Evolutionary conservation across 2,888 invertebrate genomes (phyloP).

Genomic region (Aleiodes testaceus): DNA sequence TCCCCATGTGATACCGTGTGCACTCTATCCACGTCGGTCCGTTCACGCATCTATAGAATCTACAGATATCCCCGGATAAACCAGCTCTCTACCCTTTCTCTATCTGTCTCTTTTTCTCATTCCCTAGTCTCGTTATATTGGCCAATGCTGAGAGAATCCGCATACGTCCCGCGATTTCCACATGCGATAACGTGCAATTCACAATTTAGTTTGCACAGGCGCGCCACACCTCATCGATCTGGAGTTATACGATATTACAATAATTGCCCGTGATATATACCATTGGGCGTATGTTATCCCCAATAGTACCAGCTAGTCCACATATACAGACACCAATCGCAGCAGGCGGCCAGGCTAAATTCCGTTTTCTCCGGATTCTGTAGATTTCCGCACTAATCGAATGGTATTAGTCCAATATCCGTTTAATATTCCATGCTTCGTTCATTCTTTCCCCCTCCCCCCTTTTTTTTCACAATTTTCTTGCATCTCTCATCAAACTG

Average conservation of each 20-base stretch:
- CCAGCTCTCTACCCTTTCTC: constrained; percentile 40
- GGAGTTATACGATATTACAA: constrained; percentile 39
- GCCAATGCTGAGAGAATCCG: constrained; percentile 36
- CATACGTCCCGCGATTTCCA: constrained; percentile 44
- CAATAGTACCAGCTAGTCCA: background rate
- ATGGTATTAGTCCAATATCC: constrained; percentile 14
- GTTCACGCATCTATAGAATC: constrained; percentile 49
- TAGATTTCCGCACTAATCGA: constrained; percentile 25
- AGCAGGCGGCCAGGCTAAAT: background rate
- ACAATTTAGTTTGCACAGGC: constrained; percentile 53
- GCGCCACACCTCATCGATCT: constrained; percentile 43
- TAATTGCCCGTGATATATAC: constrained; percentile 28
- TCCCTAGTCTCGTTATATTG: background rate
- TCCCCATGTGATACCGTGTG: constrained; percentile 14
- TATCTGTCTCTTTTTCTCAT: constrained; percentile 27
- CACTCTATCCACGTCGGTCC: constrained; percentile 37
- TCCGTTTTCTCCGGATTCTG: constrained; percentile 24
- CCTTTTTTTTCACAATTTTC: background rate
- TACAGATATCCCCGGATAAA: constrained; percentile 51
- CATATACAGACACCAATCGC: background rate
- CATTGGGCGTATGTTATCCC: background rate
- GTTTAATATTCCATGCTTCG: background rate
- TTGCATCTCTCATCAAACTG: too few species aligned
- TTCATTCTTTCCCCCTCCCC: background rate
- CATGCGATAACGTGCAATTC: constrained; percentile 50